A percentile compares a stretch with the other conserved stretches of the same genome.
Conservation (phyloP, 2,113 vertebrate species). For the Carassius carassius region DNA sequence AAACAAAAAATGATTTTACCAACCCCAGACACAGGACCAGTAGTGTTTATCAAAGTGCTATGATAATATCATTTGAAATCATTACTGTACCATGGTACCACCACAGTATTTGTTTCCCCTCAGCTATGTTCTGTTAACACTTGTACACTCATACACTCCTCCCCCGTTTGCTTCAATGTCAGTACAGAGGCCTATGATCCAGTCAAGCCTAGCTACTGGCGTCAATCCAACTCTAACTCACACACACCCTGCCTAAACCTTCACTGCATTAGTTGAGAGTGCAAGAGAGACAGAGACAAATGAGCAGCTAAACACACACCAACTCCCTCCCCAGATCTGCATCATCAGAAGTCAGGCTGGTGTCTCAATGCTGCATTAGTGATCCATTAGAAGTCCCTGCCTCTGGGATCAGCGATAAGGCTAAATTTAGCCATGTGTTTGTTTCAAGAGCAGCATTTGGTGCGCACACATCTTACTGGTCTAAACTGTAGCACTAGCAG, state of each 20-base stretch:
- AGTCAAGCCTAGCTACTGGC: background rate
- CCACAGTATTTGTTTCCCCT: background rate
- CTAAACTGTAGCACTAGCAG: conserved; percentile 42
- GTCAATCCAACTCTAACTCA: background rate
- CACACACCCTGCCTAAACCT: background rate
- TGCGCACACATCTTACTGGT: conserved; percentile 15
- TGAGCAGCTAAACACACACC: background rate
- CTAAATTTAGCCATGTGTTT: conserved; percentile 63
- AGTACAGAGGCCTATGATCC: background rate
- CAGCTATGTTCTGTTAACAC: background rate
- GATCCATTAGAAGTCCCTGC: conserved; percentile 54
- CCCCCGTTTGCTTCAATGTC: background rate
- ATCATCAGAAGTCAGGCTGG: conserved; percentile 25
- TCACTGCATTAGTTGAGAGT: background rate
- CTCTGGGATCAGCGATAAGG: conserved; percentile 50
- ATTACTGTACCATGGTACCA: background rate
- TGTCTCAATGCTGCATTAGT: conserved; percentile 47
- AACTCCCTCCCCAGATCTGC: conserved; percentile 17
- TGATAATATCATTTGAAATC: background rate
- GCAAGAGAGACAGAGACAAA: background rate
- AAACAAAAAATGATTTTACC: too few relatives aligned
- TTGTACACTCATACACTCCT: background rate
- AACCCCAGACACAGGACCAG: background rate
- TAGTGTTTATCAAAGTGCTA: background rate
- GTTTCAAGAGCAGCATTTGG: conserved; percentile 58